Conservation (phyloP, 2,113 vertebrate genomes). For the Grantiella picta region DNA sequence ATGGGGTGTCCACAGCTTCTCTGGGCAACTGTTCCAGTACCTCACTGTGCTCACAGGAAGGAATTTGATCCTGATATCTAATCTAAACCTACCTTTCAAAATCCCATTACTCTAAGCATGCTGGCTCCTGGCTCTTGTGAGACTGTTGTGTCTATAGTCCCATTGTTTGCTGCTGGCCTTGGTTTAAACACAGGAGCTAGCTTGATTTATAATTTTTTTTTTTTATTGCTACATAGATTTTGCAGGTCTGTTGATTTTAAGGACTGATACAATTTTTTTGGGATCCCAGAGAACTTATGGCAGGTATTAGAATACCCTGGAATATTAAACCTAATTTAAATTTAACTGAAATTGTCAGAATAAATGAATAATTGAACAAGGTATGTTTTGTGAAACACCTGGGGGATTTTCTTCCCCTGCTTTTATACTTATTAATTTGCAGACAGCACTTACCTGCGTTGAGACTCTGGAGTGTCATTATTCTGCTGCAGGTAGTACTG, state of each 20-base stretch:
- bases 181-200: not conserved
- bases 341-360: not conserved
- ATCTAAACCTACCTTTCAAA: not conserved
- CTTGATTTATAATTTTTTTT: not conserved
- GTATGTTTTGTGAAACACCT: not conserved
- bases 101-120: not conserved
- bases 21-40: not conserved
- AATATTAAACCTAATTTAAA: constrained; percentile 18
- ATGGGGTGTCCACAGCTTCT: not conserved
- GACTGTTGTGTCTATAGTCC: not conserved
- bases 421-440: not conserved
- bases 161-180: not conserved
- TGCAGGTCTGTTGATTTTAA: not conserved
- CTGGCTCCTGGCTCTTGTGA: not conserved
- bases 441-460: not conserved
- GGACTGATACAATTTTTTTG: not conserved
- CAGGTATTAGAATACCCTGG: not conserved
- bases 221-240: not conserved
- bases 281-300: not conserved
- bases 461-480: not conserved
- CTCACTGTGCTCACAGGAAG: not conserved
- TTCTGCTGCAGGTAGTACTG: not conserved
- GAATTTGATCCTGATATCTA: not conserved
- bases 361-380: constrained; percentile 16
- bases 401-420: not conserved